Base-by-base conservation (phyloP, 2,797 vertebrate genomes). In the Etheostoma perlongum region DNA sequence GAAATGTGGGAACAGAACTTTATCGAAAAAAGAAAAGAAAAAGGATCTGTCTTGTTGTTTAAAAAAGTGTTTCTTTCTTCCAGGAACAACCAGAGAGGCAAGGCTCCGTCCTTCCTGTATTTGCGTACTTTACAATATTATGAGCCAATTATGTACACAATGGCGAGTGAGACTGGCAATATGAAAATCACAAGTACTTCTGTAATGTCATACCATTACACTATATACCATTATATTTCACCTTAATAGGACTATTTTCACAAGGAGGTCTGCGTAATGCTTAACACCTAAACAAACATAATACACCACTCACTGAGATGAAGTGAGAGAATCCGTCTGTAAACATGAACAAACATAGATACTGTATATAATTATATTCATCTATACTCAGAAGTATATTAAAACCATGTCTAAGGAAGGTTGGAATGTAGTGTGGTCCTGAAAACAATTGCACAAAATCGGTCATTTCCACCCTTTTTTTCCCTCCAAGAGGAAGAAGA, bases 341-440 rank as follows among this genome's bases (percentile, higher is more conserved):
- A 95, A 96, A 95, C 94, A 93, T 94, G 89, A 94, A 95, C 94
- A 95, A 94, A 94, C 94, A 94, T 94, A 94, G 90, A 94, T 94
- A 94, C 88, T 92, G 90, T 93, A 92, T 93, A 93, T 92, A 93
- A 91, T 91, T 92, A 93, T 94, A 93, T 93, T 93, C 89, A 93
- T 93, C 92, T 95, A 94, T 94, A 94, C 93, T 84, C 91, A 94
- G 88, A 93, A 93, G 92, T 93, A 94, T 94, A 93, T 94, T 90
- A 93, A 93, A 94, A 93, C 76, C 85, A 90, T 87, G 91, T 91
- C 78, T 86, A 92, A 90, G 84, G 88, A 93, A 89, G 81, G 86
- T 92, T 92, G 91, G 92, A 94, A 95, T 94, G 93, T 94, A 94
- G 90, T 93, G 92, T 93, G 91, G 79, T 91, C 85, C 90, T 91